Evolutionary conservation across 2,113 vertebrate genomes (phyloP), one percentile per base, ranked within the genome.

Genomic region (Sapajus apella): DNA sequence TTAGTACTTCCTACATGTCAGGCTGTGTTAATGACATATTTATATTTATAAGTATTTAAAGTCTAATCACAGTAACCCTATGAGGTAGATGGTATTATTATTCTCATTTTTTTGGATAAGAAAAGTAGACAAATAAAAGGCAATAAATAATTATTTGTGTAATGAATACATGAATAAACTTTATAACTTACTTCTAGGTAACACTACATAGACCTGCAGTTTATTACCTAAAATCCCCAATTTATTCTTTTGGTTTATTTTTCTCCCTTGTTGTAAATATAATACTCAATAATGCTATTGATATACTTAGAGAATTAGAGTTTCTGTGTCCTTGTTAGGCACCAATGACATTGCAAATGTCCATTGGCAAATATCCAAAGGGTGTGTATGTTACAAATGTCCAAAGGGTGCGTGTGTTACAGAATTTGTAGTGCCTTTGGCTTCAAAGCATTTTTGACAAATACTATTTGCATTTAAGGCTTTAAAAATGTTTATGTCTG

Each of bases 41-140:
- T 85, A 7, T 35, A n/a, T 52, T 86, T 85, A 37, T 37, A 40
- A 56, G 12, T 87, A 94, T 56, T 76, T 47, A 58, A 90, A 94
- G 43, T 55, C 52, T 92, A 61, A 47, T 83, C 45, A 85, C 6
- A 35, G 35, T 4, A 52, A 85, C 27, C 10, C 32, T 90, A 3
- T 12, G 30, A 23, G 10, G 50, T 79, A 80, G 37, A 66, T 81
- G 88, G 20, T 58, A 50, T 86, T 87, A 64, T 82, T 95, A 52
- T 96, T 56, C 50, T 95, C 30, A 90, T 83, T 77, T 91, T 91
- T 85, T 47, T 58, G 20, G 18, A 75, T 75, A 55, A 97, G 50
- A 45, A 80, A 93, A 90, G 25, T 25, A 1, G 50, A 80, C 70
- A n/a, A 5, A 47, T 75, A 79, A 55, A 43, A 58, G 11, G 27